Base-by-base conservation (phyloP, 2,888 invertebrate genomes). In the Bellardia pandia region DNA sequence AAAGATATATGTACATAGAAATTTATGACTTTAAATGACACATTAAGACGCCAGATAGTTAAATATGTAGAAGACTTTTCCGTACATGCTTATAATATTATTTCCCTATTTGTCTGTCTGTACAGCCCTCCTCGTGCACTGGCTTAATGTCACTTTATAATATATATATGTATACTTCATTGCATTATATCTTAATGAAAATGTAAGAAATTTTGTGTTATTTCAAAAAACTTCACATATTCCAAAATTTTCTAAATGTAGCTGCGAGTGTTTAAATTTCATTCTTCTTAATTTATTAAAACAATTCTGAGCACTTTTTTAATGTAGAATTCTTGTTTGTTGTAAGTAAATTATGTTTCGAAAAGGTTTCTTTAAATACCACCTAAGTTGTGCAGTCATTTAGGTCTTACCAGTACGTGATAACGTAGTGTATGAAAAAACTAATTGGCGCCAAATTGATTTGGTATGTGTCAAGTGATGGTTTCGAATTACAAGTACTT, bases 21-120 rank as follows among this genome's bases (percentile, higher is more conserved):
- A 89, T 87, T 89, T 88, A 89, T 89, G 88, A 86, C 86, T 81
- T 68, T 86, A 88, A 89, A 89, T 89, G 89, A 89, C 87, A 89
- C 89, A 86, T 88, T 76, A 85, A 85, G 84, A 87, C 84, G 87
- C 84, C 87, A 87, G 68, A 79, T 75, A 86, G 69, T 79, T 75
- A 69, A 79, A 79, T 75, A 78, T 76, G 53, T 30, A 76, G 11
- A 68, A 8, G 4, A 13, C 71, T 71, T 7, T 80, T 51, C 14
- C 60, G n/a, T 30, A 53, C n/a, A 79, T 53, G 42, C 53, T 64
- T 64, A 66, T 53, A 74, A 68, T 60, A 14, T 85, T 75, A 79
- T 85, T 85, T 85, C 74, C 68, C 79, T 75, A 69, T 74, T 72
- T 74, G 37, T 69, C 9, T 40, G 33, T 64, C 48, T 16, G 37